phyloP scores from a whole-genome alignment of 64 coral and sea anemone species.

The Pocillopora verrucosa region DNA sequence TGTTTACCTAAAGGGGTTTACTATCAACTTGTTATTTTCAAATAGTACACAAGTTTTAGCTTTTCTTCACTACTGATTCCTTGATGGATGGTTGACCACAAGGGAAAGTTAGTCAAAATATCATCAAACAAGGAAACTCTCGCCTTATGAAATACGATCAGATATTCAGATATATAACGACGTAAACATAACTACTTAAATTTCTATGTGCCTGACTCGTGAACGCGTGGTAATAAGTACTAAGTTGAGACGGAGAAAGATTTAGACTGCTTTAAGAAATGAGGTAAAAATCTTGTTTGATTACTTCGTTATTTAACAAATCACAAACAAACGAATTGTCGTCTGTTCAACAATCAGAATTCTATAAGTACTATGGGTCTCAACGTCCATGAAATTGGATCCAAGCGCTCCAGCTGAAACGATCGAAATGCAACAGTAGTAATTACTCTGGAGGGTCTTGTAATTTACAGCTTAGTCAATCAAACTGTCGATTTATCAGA shows the following conservation, averaged over 20 bases:
- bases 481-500: neutral
- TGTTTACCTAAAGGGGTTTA: neutral
- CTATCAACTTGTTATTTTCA: neutral
- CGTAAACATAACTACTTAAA: neutral
- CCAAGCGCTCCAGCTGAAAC: neutral
- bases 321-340: neutral
- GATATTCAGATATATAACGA: neutral
- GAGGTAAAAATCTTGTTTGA: neutral
- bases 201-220: neutral
- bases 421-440: too few relatives aligned
- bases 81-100: neutral
- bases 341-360: neutral
- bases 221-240: neutral
- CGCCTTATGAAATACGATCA: conserved; percentile 15
- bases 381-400: neutral
- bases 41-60: neutral
- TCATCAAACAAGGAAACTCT: neutral
- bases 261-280: neutral
- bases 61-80: neutral
- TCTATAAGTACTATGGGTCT: neutral
- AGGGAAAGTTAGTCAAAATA: neutral
- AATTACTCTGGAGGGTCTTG: too few relatives aligned
- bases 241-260: neutral
- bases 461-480: neutral
- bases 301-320: neutral